Conservation (phyloP, 2,797 vertebrate species). For the Scomberomorus guttatus region DNA sequence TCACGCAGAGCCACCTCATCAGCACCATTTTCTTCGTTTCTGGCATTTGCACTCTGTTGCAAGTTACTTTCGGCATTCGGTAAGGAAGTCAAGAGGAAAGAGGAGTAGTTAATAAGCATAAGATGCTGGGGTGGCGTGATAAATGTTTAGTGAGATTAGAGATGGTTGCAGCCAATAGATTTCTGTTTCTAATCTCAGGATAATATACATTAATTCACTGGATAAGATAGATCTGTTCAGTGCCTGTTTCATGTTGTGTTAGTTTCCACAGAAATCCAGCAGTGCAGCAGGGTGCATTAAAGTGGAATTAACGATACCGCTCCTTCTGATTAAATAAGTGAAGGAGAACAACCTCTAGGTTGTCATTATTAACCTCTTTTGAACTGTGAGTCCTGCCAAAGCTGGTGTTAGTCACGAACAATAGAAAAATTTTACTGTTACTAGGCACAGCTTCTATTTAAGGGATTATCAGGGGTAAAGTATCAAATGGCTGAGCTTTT, state of each 20-base stretch:
- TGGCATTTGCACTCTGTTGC: slow-evolving; percentile 94
- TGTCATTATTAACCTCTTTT: slow-evolving; percentile 36
- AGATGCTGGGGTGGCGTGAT: not conserved
- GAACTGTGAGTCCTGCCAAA: slow-evolving; percentile 12
- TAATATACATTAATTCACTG: not conserved
- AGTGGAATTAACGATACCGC: slow-evolving; percentile 35
- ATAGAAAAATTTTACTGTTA: slow-evolving; percentile 25
- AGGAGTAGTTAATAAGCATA: not conserved
- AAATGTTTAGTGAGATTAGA: not conserved
- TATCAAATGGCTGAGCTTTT: slow-evolving; percentile 10
- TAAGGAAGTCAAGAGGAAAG: slow-evolving; percentile 64
- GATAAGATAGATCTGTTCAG: not conserved
- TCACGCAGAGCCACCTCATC: slow-evolving; percentile 96
- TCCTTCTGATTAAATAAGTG: slow-evolving; percentile 38
- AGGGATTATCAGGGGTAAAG: slow-evolving; percentile 30
- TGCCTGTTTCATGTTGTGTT: not conserved
- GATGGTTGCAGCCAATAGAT: not conserved
- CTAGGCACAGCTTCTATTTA: not conserved
- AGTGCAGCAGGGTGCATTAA: slow-evolving; percentile 26
- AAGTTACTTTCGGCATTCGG: slow-evolving; percentile 95
- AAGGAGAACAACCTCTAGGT: slow-evolving; percentile 34
- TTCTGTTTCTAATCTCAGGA: not conserved
- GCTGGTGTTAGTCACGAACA: slow-evolving; percentile 21
- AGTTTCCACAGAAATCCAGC: not conserved
- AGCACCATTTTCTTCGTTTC: slow-evolving; percentile 98